A percentile compares a stretch with the other conserved stretches of the same genome.
These are phyloP conservation scores for Aphidius ervi DNA, from an alignment of 1,140 invertebrate genomes.

Conservation along the genomic window DNA sequence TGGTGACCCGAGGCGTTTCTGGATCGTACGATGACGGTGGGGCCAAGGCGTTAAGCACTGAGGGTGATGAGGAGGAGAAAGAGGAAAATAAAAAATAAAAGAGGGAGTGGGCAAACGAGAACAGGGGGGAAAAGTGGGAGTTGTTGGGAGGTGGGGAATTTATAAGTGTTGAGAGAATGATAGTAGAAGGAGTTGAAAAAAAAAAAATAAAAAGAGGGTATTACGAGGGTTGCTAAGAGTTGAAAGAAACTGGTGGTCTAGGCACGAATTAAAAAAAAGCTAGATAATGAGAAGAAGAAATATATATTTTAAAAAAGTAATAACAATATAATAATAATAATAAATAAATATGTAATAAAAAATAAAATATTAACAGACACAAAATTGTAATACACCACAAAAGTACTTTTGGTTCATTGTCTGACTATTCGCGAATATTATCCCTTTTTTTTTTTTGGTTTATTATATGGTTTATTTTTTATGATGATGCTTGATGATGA, in stretches of 20 bases:
- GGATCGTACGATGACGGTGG: slow-evolving; percentile 45
- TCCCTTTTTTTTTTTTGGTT: too few relatives aligned
- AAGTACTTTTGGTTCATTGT: too few relatives aligned
- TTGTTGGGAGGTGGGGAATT: slow-evolving; percentile 11
- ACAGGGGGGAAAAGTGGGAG: slow-evolving; percentile 5
- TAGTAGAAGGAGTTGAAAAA: slow-evolving; percentile 20
- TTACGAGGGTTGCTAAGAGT: not conserved
- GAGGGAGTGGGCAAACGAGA: not conserved
- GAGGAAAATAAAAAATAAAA: not conserved
- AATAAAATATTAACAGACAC: too few relatives aligned
- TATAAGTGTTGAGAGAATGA: slow-evolving; percentile 10
- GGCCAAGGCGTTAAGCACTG: slow-evolving; percentile 22
- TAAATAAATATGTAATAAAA: too few relatives aligned
- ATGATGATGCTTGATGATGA: too few relatives aligned
- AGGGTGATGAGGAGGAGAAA: slow-evolving; percentile 11
- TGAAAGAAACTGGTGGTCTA: slow-evolving; percentile 36
- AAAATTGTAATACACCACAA: too few relatives aligned
- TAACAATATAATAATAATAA: too few relatives aligned
- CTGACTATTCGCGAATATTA: too few relatives aligned
- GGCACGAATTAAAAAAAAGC: not conserved
- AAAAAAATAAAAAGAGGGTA: not conserved
- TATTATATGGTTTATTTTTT: too few relatives aligned
- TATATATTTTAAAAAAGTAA: too few relatives aligned
- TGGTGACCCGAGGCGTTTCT: slow-evolving; percentile 38
- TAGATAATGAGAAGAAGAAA: too few relatives aligned